A percentile compares a stretch with the other conserved stretches of the same genome.
These are phyloP conservation scores for Himalopsyche japonica DNA, from an alignment of 2,888 invertebrate genomes.

Conservation along the genomic window DNA sequence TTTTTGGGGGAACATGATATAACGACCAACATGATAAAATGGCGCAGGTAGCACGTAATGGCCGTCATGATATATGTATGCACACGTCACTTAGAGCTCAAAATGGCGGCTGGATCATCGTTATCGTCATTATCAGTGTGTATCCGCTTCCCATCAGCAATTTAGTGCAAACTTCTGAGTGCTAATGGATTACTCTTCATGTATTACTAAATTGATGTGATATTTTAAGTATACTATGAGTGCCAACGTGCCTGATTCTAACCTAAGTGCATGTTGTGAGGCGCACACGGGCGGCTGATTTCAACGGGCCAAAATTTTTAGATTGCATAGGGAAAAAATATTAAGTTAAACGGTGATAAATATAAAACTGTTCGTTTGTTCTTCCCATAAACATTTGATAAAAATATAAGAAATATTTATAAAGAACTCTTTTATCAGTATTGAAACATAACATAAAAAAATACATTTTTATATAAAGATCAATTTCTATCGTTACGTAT, in stretches of 20 bases:
- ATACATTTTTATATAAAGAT: no score
- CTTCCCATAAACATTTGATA: no score
- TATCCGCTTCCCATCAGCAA: background rate
- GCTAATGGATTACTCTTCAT: background rate
- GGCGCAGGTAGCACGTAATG: background rate
- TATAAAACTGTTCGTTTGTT: no score
- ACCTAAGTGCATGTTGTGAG: no score
- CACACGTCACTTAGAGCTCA: background rate
- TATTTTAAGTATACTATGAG: background rate
- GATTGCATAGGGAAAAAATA: no score
- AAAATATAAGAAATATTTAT: no score
- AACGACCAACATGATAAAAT: background rate
- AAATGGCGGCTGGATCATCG: background rate
- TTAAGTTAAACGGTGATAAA: no score
- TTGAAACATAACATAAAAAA: no score
- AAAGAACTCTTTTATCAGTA: no score
- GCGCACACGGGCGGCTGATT: no score
- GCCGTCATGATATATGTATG: background rate
- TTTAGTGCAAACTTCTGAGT: background rate
- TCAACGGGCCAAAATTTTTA: no score
- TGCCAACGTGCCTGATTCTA: background rate
- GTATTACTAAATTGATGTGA: background rate
- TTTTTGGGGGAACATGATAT: background rate
- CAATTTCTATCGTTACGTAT: no score
- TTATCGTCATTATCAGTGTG: background rate